Evolutionary conservation across 2,797 vertebrate genomes (phyloP), one percentile per base, ranked within the genome.

Genomic region (Pempheris klunzingeri): DNA sequence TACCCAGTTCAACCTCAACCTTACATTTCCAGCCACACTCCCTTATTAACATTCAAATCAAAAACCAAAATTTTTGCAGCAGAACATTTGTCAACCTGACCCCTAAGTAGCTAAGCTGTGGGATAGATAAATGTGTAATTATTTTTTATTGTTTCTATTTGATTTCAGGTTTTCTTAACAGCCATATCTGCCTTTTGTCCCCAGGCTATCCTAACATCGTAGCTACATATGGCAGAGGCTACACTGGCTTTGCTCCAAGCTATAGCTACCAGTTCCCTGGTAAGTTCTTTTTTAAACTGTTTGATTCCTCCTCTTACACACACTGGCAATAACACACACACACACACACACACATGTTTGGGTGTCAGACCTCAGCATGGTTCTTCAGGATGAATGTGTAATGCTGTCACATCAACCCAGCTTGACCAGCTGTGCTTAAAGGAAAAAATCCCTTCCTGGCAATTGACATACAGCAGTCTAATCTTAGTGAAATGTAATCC

Each of bases 241-340:
- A 98, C 81, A 96, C 96, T 24, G 96, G 97, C 90, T 97, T 98
- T 78, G 95, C 96, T 86, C 96, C 97, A 41, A 97, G 96, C 90
- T 98, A 98, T 90, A 96, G 97, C 93, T 98, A 97, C 91, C 97
- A 97, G 82, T 97, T 97, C 90, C 96, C 97, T 93, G 96, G 97
- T 98, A 94, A 50, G 96, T 96, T 91, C 13, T 18, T 26, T 41
- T 22, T 83, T 74, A 80, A 85, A 77, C 10, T 71, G 71, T 83
- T 88, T 30, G 66, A 78, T 44, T 71, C 54, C 68, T 78, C 77
- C 22, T 54, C 28, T 11, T 18, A 22, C 41, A 46, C 2, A 24
- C 11, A 5, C 41, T 14, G 18, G 4, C 58, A 34, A n/a, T n/a
- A n/a, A n/a, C n/a, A n/a, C n/a, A n/a, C n/a, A n/a, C n/a, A n/a